A percentile compares a stretch with the other conserved stretches of the same genome.
Evolutionary conservation across 92 coral and sea anemone species (phyloP).

Genomic region (Pocillopora meandrina): DNA sequence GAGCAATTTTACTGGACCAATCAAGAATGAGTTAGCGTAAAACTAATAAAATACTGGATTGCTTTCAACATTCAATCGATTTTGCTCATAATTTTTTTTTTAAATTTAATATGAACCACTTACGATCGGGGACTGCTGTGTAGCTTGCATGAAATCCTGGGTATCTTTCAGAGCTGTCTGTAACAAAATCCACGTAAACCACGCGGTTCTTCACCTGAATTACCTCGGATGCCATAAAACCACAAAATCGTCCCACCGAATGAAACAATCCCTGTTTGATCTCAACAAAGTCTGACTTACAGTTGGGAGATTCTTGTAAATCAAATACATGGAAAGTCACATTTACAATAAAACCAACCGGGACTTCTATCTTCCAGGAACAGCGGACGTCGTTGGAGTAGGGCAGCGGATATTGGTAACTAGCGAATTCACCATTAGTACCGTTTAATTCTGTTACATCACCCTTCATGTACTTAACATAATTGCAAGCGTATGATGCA

Average conservation of each 20-base stretch:
- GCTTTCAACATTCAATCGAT: too few relatives aligned
- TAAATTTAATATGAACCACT: not conserved
- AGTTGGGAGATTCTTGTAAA: not conserved
- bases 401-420: conserved; percentile 29
- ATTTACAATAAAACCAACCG: conserved; percentile 16
- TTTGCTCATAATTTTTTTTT: too few relatives aligned
- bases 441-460: not conserved
- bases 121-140: conserved; percentile 28
- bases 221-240: not conserved
- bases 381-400: conserved; percentile 46
- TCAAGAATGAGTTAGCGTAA: too few relatives aligned
- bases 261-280: not conserved
- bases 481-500: not conserved
- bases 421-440: conserved; percentile 21
- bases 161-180: conserved; percentile 55
- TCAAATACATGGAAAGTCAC: conserved; percentile 33
- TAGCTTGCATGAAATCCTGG: conserved; percentile 70
- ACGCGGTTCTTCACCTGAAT: conserved; percentile 6
- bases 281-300: conserved; percentile 16
- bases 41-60: too few relatives aligned
- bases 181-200: conserved; percentile 55
- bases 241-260: conserved; percentile 30
- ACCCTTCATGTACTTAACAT: too few relatives aligned
- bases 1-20: too few relatives aligned
- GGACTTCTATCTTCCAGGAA: conserved; percentile 38